phyloP scores from a whole-genome alignment of 1,140 invertebrate species.

The Drosophila persimilis region DNA sequence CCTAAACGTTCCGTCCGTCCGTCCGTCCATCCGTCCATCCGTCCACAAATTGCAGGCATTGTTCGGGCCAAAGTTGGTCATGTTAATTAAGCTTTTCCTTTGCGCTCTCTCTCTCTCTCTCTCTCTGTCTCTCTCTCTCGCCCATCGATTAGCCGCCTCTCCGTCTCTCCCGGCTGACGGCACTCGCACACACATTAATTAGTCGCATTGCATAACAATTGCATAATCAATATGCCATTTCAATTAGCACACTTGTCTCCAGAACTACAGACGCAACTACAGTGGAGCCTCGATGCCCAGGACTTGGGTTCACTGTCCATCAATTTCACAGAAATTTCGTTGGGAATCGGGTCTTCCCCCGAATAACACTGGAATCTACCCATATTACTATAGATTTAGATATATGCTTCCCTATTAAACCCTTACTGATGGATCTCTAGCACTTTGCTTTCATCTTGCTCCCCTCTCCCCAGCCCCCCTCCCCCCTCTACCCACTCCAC shows the following conservation, averaged over 20 bases:
- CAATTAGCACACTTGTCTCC: slow-evolving; percentile 36
- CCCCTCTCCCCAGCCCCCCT: too few species aligned
- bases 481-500: background rate
- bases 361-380: too few species aligned
- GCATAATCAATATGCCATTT: slow-evolving; percentile 73
- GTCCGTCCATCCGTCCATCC: background rate
- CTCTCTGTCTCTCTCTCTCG: background rate
- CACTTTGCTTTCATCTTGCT: slow-evolving; percentile 13
- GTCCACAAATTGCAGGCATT: slow-evolving; percentile 54
- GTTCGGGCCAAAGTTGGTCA: slow-evolving; percentile 59
- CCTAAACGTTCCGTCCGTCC: background rate
- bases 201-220: slow-evolving; percentile 78
- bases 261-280: too few species aligned
- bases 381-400: too few species aligned
- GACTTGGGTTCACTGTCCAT: too few species aligned
- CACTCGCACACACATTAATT: slow-evolving; percentile 58
- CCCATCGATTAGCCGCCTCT: slow-evolving; percentile 60
- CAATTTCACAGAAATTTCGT: too few species aligned
- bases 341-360: too few species aligned
- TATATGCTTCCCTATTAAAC: too few species aligned
- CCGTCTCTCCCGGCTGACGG: background rate
- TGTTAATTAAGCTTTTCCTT: slow-evolving; percentile 58
- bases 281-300: too few species aligned
- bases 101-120: background rate
- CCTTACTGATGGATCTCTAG: background rate